Base-by-base conservation (phyloP, 2,797 vertebrate genomes). In the Fistularia tabacaria region DNA sequence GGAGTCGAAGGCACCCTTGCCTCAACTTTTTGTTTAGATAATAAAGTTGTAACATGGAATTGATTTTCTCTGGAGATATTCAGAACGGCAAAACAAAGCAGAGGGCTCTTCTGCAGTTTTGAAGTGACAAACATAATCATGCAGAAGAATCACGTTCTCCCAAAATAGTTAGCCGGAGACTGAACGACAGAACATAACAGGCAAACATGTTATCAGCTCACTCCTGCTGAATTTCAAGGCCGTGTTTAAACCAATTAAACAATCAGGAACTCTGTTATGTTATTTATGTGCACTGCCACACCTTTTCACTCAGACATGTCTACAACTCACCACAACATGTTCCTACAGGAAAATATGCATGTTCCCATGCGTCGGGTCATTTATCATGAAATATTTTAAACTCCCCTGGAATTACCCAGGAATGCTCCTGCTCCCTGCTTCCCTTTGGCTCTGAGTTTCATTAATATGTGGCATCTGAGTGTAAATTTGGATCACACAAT, bases 371-470 rank as follows among this genome's bases (percentile, higher is more conserved):
- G 13, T 1, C 7, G 64, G 76, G 76, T 85, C 75, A 84, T 79
- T 79, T 73, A 62, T 73, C 69, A 63, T 67, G 45, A 83, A 79
- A 77, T 74, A 68, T 71, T 71, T 65, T 62, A 54, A 54, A 59
- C 69, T 56, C 50, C 37, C 44, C 54, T 57, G 62, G 55, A 77
- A 81, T 77, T 71, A 65, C 57, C 47, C 45, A 63, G 71, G 70
- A 85, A 82, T 85, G 79, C 62, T 69, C 66, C 49, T 25, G 25
- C 25, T 3, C 54, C 64, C 50, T 52, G 52, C 50, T 69, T 54
- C 6, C 7, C 39, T 59, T 14, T 59, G 10, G 15, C 66, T 49
- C 39, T 14, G 51, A 51, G 59, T 38, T 54, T n/a, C 11, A 54
- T 36, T 9, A 10, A 54, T 15, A 59, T 8, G 5, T 54, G 49